Evolutionary conservation across 2,797 vertebrate genomes (phyloP), one percentile per base, ranked within the genome.

Genomic region (Channallabes apus): DNA sequence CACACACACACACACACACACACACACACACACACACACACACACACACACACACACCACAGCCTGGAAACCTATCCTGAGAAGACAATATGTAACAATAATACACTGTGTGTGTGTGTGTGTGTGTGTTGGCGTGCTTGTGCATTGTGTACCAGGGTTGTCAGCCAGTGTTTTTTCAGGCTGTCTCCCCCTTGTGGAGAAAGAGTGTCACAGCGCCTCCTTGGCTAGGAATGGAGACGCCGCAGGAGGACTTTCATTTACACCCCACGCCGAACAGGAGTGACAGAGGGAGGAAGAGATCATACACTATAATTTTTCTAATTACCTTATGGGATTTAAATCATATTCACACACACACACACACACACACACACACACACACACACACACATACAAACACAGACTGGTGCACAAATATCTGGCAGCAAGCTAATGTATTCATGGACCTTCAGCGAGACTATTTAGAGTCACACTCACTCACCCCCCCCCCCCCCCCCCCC

Each of bases 141-240:
- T 61, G 18, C 29, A 78, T 58, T 32, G 9, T 41, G 61, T 56
- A 73, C 41, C 29, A 68, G 22, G 5, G 6, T 79, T 62, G 17
- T 41, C 22, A 8, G 58, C 68, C 76, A 17, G 76, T 71, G 77
- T 84, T 88, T 84, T 85, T 68, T 83, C 82, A 84, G 82, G 46
- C 80, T 68, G 71, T 78, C 83, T 89, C 87, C 87, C 88, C 71
- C 90, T 86, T 82, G 85, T 89, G 84, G 88, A 76, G 59, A 76
- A 82, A 76, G 73, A 71, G 67, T 54, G 80, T 46, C 68, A 62
- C 51, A 84, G 79, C 75, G 69, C 67, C 81, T 76, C 65, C 67
- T 78, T 76, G 77, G 71, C 62, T 76, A 56, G 77, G 18, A 61
- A 82, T 38, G 75, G 35, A 86, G 38, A 67, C 61, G 6, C 12